These are phyloP conservation scores for Nymphalis polychloros DNA, from an alignment of 2,888 invertebrate genomes.

Conservation along the genomic window DNA sequence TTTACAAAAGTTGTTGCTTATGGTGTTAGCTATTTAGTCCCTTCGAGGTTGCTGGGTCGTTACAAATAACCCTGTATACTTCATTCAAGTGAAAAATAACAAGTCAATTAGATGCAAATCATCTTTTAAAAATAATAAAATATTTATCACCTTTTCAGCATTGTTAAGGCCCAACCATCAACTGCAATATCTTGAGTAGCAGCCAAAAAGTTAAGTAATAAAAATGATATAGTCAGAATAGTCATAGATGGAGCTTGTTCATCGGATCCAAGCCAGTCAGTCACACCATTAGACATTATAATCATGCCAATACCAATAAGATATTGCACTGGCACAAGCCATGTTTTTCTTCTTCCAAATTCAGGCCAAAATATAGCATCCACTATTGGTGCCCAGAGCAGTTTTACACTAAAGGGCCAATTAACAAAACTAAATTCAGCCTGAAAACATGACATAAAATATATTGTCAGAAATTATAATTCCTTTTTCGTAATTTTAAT, in stretches of 20 bases:
- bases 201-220: slow-evolving; percentile 95
- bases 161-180: slow-evolving; percentile 99
- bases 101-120: too few species aligned
- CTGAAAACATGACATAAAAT: slow-evolving; percentile 66
- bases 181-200: slow-evolving; percentile 99
- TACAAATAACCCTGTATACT: too few species aligned
- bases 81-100: too few species aligned
- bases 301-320: slow-evolving; percentile 95
- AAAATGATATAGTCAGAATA: slow-evolving; percentile 92
- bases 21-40: too few species aligned
- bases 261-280: slow-evolving; percentile 88
- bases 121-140: too few species aligned
- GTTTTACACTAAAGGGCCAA: slow-evolving; percentile 96
- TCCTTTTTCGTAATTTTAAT: too few species aligned
- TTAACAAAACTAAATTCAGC: slow-evolving; percentile 96
- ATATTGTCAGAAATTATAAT: not conserved
- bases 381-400: slow-evolving; percentile 99
- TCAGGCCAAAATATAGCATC: slow-evolving; percentile 92
- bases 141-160: slow-evolving; percentile 91
- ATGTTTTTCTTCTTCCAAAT: slow-evolving; percentile 96
- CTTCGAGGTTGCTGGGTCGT: too few species aligned
- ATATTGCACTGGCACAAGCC: slow-evolving; percentile 97
- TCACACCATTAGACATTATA: slow-evolving; percentile 87
- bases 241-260: slow-evolving; percentile 85
- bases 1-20: too few species aligned